Evolutionary conservation across 92 coral and sea anemone genomes (phyloP).

Genomic region (Plumapathes pennacea): DNA sequence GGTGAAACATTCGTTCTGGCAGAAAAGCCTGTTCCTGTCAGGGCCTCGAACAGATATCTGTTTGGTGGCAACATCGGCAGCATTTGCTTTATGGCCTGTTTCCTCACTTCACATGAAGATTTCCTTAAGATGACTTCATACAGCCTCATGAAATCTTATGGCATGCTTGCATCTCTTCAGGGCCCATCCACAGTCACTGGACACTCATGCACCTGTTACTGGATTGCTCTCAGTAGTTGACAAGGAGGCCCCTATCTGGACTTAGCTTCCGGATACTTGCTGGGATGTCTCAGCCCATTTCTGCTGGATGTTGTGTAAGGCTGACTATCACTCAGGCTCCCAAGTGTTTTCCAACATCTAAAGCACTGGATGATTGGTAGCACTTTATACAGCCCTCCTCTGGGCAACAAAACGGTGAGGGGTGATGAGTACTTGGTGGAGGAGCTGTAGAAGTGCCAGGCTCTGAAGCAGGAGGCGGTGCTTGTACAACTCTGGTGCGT

Average conservation of each 20-base stretch:
- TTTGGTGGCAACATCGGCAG: conserved; percentile 8
- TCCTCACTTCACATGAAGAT: conserved; percentile 24
- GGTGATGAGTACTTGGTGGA: no score
- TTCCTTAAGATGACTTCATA: conserved; percentile 9
- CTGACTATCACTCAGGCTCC: neutral
- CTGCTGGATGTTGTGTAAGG: neutral
- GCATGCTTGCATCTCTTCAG: conserved; percentile 10
- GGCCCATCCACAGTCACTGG: conserved; percentile 23
- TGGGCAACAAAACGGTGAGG: conserved; percentile 1
- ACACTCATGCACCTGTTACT: neutral
- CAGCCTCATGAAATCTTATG: conserved; percentile 9
- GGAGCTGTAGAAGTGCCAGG: no score
- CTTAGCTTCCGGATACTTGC: neutral
- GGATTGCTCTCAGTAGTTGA: neutral
- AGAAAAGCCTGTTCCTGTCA: neutral
- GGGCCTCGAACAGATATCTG: neutral
- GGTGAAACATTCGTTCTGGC: neutral
- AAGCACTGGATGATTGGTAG: conserved; percentile 1
- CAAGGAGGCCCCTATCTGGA: no score
- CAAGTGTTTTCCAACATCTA: conserved; percentile 21
- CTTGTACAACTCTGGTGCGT: no score
- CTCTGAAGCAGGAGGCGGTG: no score
- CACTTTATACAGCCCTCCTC: conserved; percentile 10
- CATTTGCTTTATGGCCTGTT: conserved; percentile 23
- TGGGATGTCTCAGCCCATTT: neutral